Percentiles rank a stretch among this genome's conserved stretches.
phyloP scores from a whole-genome alignment of 2,113 vertebrate genomes.

The Naja naja region DNA sequence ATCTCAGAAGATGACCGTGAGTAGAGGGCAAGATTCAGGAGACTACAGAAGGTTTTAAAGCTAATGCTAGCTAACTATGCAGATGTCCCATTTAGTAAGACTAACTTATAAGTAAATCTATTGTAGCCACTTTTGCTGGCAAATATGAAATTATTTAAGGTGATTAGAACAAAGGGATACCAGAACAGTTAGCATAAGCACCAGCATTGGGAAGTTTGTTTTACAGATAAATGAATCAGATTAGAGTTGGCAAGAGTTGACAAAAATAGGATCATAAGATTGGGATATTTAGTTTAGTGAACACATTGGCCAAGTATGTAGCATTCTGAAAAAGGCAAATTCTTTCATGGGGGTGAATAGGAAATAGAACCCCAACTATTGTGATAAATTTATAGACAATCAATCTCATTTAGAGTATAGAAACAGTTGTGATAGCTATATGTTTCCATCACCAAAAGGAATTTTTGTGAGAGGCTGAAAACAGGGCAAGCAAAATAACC shows the following conservation, averaged over 20 bases:
- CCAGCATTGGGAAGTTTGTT: neutral
- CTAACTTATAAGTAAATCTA: neutral
- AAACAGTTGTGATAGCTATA: neutral
- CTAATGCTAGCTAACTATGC: neutral
- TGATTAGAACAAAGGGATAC: neutral
- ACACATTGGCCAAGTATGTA: neutral
- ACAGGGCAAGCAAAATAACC: neutral
- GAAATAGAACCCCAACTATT: neutral
- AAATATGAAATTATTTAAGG: neutral
- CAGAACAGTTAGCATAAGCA: neutral
- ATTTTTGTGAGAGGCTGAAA: neutral
- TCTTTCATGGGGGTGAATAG: neutral
- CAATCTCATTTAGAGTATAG: neutral
- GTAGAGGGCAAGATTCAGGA: neutral
- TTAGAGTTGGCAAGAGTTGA: neutral
- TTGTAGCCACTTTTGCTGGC: neutral
- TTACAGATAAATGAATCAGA: neutral
- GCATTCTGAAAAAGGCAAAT: neutral
- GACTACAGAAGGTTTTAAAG: no score
- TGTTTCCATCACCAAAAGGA: neutral
- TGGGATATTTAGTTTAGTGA: neutral
- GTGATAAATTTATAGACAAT: neutral
- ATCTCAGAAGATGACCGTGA: slow-evolving; percentile 79
- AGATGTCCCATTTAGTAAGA: neutral
- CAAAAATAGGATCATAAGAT: neutral